Evolutionary conservation across 2,888 invertebrate species (phyloP).

Genomic region (Hedya salicella): DNA sequence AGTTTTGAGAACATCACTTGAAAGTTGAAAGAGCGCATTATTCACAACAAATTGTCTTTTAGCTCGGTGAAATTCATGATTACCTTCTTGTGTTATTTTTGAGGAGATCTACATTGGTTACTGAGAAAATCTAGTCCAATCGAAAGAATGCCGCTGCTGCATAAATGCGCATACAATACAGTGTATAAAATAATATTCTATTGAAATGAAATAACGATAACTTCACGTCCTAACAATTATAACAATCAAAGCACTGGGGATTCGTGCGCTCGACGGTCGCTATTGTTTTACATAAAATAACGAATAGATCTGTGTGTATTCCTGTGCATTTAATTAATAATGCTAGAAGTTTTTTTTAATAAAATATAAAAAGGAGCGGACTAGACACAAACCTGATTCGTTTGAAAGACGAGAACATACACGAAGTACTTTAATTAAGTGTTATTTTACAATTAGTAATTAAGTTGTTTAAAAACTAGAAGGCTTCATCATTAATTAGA

Average conservation of each 20-base stretch:
- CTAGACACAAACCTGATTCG: not conserved
- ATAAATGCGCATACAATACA: not conserved
- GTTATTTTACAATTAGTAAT: no score
- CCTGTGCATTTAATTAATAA: not conserved
- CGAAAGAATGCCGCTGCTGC: no score
- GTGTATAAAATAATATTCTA: not conserved
- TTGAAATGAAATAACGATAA: constrained; percentile 1
- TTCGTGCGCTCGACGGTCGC: not conserved
- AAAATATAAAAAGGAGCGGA: not conserved
- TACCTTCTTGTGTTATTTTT: no score
- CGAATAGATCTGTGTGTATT: not conserved
- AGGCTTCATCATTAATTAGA: no score
- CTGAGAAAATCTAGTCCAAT: no score
- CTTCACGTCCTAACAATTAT: not conserved
- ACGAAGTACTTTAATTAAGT: not conserved
- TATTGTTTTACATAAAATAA: constrained; percentile 9
- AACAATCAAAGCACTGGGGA: constrained; percentile 10
- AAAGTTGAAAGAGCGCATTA: no score
- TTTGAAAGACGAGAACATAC: not conserved
- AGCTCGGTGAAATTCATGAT: no score
- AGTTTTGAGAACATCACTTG: no score
- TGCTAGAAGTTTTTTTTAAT: not conserved
- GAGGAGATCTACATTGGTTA: no score
- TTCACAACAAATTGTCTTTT: no score
- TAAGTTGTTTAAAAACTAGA: no score